A percentile compares a stretch with the other conserved stretches of the same genome.
Evolutionary conservation across 2,113 vertebrate genomes (phyloP).

Genomic region (Lanius collurio): DNA sequence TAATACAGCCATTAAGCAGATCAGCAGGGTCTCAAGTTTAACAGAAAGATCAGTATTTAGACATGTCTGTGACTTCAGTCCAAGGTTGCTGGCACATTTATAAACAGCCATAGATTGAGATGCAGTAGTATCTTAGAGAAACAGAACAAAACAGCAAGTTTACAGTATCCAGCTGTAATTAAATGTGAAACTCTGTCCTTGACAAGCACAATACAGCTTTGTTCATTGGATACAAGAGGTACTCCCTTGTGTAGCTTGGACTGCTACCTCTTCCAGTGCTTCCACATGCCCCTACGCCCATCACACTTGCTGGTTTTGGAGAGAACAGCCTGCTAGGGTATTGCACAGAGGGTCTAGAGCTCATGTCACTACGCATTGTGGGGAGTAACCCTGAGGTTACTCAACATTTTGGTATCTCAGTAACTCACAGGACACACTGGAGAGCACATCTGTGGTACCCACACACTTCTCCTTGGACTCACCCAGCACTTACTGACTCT

Average conservation of each 20-base stretch:
- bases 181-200: neutral
- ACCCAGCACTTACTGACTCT: neutral
- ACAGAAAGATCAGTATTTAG: neutral
- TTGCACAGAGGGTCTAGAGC: neutral
- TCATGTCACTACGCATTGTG: fast-evolving
- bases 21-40: neutral
- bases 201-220: neutral
- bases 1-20: neutral
- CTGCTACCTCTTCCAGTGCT: neutral
- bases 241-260: neutral
- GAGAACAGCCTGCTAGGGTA: neutral
- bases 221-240: neutral
- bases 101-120: neutral
- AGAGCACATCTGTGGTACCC: neutral
- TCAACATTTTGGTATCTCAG: neutral
- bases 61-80: neutral
- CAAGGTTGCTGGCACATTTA: neutral
- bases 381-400: neutral
- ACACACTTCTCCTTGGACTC: neutral
- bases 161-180: neutral
- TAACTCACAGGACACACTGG: neutral
- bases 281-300: fast-evolving
- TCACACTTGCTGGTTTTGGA: neutral
- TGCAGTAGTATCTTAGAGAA: neutral
- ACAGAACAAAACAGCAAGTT: neutral